Evolutionary conservation across 2,113 vertebrate species (phyloP).

Genomic region (Solea senegalensis): DNA sequence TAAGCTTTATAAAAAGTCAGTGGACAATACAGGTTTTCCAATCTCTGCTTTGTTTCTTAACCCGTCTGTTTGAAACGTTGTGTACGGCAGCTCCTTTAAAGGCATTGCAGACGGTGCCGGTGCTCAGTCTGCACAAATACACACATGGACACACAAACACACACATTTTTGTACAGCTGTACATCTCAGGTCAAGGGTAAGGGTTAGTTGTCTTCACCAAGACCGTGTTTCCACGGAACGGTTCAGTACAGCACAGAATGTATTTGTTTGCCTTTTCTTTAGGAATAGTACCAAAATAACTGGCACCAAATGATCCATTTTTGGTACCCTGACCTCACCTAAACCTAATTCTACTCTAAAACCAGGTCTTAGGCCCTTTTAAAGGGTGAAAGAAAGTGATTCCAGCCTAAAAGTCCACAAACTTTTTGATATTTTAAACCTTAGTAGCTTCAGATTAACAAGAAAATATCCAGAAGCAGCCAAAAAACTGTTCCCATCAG

Average conservation of each 20-base stretch:
- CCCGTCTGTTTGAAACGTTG: slow-evolving; percentile 53
- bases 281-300: too few species aligned
- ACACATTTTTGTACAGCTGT: slow-evolving; percentile 5
- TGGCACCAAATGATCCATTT: too few species aligned
- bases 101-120: slow-evolving; percentile 63
- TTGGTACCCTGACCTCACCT: too few species aligned
- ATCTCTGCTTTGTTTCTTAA: slow-evolving; percentile 61
- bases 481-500: slow-evolving; percentile 22
- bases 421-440: not conserved
- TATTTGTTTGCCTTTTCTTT: too few species aligned
- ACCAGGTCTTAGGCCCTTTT: too few species aligned
- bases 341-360: too few species aligned
- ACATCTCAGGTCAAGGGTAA: not conserved
- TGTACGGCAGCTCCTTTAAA: slow-evolving; percentile 74
- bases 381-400: too few species aligned
- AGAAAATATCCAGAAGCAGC: slow-evolving; percentile 28
- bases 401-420: too few species aligned
- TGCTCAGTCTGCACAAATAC: slow-evolving; percentile 45
- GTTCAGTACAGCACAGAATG: too few species aligned
- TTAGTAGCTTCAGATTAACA: slow-evolving; percentile 41
- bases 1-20: slow-evolving; percentile 38
- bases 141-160: slow-evolving; percentile 32
- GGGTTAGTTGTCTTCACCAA: too few species aligned
- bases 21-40: slow-evolving; percentile 22
- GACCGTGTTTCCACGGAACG: too few species aligned